Evolutionary conservation across 2,888 invertebrate genomes (phyloP).

Genomic region (Reticulitermes lucifugus): DNA sequence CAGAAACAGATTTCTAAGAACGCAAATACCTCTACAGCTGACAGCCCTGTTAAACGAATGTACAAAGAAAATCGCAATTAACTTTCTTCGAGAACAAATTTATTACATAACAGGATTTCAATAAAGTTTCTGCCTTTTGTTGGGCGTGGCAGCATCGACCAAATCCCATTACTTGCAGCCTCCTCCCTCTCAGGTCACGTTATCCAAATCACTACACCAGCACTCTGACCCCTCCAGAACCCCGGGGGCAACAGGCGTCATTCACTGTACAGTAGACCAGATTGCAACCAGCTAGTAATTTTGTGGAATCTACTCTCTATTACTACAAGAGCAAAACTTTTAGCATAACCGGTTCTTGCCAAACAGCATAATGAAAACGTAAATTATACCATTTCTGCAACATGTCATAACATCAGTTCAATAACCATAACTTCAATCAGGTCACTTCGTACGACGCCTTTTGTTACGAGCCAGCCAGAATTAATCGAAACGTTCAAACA

Average conservation of each 20-base stretch:
- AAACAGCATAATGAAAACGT: neutral
- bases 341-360: neutral
- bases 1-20: too few species aligned
- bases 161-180: neutral
- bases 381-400: neutral
- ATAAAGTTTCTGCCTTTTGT: neutral
- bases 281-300: conserved; percentile 14
- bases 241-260: conserved; percentile 20
- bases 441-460: too few species aligned
- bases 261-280: conserved; percentile 9
- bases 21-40: neutral
- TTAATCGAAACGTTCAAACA: too few species aligned
- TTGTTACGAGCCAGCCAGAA: neutral
- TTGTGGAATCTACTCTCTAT: neutral
- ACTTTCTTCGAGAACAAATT: neutral
- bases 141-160: neutral
- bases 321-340: neutral
- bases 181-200: neutral
- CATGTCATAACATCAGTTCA: neutral
- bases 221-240: neutral
- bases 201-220: neutral
- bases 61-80: neutral
- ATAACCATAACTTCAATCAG: neutral
- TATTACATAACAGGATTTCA: neutral
- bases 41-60: neutral